A percentile compares a stretch with the other conserved stretches of the same genome.
Conservation (phyloP, 2,113 vertebrate genomes). For the Bubo scandiacus region DNA sequence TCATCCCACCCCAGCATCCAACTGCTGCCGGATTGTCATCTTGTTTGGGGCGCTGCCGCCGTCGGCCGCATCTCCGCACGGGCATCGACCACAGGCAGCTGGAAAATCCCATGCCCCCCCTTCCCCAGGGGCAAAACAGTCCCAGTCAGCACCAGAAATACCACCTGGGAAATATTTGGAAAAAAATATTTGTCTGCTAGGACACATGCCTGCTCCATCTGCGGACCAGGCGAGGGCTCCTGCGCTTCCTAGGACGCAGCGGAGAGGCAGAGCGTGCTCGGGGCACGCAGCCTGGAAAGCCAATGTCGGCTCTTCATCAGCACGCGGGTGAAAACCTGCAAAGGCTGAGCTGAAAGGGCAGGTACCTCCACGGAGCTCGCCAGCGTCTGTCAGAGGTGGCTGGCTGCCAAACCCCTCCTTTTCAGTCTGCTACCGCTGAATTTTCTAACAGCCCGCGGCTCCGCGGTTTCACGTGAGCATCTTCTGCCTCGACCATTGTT, state of each 20-base stretch:
- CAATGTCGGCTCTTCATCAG: neutral
- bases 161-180: neutral
- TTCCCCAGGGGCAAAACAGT: neutral
- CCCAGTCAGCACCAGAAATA: neutral
- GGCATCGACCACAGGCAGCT: neutral
- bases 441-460: conserved; percentile 18
- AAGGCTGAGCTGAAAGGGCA: neutral
- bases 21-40: neutral
- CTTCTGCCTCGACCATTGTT: neutral
- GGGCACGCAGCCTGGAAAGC: neutral
- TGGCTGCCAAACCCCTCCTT: conserved; percentile 13
- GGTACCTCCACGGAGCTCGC: neutral
- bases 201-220: neutral
- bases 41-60: neutral
- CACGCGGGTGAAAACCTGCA: neutral
- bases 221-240: neutral
- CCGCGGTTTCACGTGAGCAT: neutral
- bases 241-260: fast-evolving
- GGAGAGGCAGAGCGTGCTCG: neutral
- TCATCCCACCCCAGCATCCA: neutral
- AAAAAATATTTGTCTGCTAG: neutral
- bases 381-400: neutral
- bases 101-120: neutral
- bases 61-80: fast-evolving
- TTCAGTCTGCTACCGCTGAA: neutral